These are phyloP conservation scores for Lepilemur ruficaudatus DNA, from an alignment of 2,797 vertebrate genomes.

Conservation along the genomic window DNA sequence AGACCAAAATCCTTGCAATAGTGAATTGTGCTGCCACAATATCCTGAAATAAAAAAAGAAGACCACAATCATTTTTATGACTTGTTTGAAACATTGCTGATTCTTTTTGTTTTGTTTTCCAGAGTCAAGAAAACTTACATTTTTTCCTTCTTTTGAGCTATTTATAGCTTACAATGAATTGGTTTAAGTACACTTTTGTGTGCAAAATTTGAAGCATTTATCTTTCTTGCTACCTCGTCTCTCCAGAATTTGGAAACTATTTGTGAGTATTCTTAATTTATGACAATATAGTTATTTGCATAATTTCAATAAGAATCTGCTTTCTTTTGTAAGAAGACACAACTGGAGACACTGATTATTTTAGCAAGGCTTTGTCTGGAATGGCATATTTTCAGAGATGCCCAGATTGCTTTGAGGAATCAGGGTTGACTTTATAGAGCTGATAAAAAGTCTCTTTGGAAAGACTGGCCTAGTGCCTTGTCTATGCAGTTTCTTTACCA, in stretches of 20 bases:
- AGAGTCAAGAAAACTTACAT: background rate
- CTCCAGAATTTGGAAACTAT: background rate
- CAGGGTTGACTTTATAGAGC: background rate
- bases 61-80: background rate
- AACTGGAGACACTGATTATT: background rate
- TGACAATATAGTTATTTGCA: background rate
- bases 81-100: background rate
- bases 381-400: background rate
- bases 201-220: background rate
- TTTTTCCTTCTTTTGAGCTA: background rate
- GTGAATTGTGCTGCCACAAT: too few relatives aligned
- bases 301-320: background rate
- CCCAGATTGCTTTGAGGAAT: background rate
- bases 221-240: background rate
- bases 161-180: background rate
- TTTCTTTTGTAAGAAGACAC: background rate
- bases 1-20: background rate
- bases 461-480: background rate
- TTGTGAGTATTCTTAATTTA: background rate
- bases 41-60: background rate
- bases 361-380: background rate
- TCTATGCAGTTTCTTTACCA: background rate
- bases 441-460: background rate
- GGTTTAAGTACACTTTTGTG: background rate
- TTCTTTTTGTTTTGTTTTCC: background rate